Base-by-base conservation (phyloP, 23 tunicate genomes). In the Ascidia mentula region DNA sequence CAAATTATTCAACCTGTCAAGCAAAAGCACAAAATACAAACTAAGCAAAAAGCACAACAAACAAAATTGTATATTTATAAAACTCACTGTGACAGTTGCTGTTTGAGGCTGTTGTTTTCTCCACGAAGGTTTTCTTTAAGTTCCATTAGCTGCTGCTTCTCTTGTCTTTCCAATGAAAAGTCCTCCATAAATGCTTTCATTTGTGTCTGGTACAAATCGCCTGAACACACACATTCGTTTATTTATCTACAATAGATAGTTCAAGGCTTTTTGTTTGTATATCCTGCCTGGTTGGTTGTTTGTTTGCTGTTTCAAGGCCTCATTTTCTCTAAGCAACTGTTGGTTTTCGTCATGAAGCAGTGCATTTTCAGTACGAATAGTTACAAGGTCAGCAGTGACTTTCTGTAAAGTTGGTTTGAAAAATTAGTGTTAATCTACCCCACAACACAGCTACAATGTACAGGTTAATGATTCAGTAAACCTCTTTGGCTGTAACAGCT, bases 151-250 rank as follows among this genome's bases (percentile, higher is more conserved):
- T 26, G 28, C 24, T 53, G 65, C 24, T 53, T 53, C 24, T 53
- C 65, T 9, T 9, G 22, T 53, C 65, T 53, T 53, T 53, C 65
- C 22, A 53, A 28, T 53, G 65, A 53, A 53, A 53, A 53, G 24
- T 53, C 65, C 24, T 53, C 65, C 65, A 53, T 53, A 53, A 53
- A 53, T 9, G 65, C 65, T 28, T 53, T 53, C 65, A 53, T 53
- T 53, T 53, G 65, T 53, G 65, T 53, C 24, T 53, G 28, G 24
- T 53, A 53, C 65, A 53, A 28, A 6, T 53, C 65, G 7, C 65
- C 65, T 53, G 65, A n/a, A n/a, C n/a, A n/a, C n/a, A n/a, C n/a
- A n/a, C n/a, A n/a, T n/a, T n/a, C n/a, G n/a, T n/a, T n/a, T n/a
- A n/a, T n/a, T n/a, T n/a, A n/a, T n/a, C n/a, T n/a, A 9, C 24